Base-by-base conservation (phyloP, 2,113 vertebrate species). In the Lasiurus cinereus region DNA sequence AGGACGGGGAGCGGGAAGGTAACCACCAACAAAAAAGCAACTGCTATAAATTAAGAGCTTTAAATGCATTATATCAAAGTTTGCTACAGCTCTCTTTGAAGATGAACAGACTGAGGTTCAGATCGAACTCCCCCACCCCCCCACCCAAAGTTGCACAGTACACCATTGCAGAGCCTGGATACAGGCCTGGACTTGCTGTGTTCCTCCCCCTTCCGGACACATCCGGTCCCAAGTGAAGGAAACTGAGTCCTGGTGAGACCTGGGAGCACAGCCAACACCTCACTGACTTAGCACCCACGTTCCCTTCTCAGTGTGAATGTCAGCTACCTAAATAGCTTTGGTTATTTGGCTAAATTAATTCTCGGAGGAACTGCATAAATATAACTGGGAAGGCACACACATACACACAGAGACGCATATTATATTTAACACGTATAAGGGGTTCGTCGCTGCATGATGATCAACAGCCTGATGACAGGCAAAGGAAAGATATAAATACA, bases 311-410 rank as follows among this genome's bases (percentile, higher is more conserved):
- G 78, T 48, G 10, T 89, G 91, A 96, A 96, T 97, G 95, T 96
- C 97, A 97, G 93, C 88, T 96, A 97, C 94, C 46, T 90, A 97
- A 97, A 84, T 95, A 96, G 93, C 96, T 97, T 83, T 87, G 0
- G 64, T 96, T 22, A 0, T 97, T 97, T 97, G 84, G 87, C 96
- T 97, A 97, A 98, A 96, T 91, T 95, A 97, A 96, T 97, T 96
- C 97, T 98, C 98, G 0, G 2, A 97, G 97, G 98, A 97, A 46
- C 94, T 93, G 92, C 78, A 97, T 94, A 98, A 97, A 98, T 98
- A 96, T 90, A 96, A 86, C 95, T 22, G 31, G 73, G 95, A 94
- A 91, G 79, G 93, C 33, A 54, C n/a, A 19, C 36, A 72, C 77
- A 66, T 11, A 80, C 59, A 77, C 95, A 82, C 70, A 92, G 12